These are phyloP conservation scores for Chrysemys picta DNA, from an alignment of 2,113 vertebrate genomes.

Conservation along the genomic window DNA sequence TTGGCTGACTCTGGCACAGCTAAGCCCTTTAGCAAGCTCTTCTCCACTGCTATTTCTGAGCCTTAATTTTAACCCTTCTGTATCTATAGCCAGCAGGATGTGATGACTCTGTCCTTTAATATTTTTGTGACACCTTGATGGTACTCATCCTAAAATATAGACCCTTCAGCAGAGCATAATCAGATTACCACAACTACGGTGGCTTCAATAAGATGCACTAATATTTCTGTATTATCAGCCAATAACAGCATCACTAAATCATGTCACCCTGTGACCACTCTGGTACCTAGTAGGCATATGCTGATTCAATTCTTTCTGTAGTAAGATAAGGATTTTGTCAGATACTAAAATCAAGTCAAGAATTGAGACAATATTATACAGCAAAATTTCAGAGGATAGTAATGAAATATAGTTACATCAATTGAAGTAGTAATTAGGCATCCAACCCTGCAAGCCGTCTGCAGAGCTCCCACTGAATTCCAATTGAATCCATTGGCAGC, in stretches of 20 bases:
- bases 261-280: not conserved
- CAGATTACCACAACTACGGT: not conserved
- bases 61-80: not conserved
- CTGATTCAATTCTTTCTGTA: not conserved
- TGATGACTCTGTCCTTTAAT: not conserved
- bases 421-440: constrained; percentile 1
- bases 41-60: not conserved
- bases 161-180: constrained; percentile 22
- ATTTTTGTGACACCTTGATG: not conserved
- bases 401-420: constrained; percentile 37
- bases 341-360: not conserved
- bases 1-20: not conserved
- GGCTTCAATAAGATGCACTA: constrained; percentile 5
- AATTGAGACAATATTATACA: not conserved
- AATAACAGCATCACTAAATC: not conserved
- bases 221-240: not conserved
- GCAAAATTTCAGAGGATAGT: not conserved
- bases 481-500: not conserved
- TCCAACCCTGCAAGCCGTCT: not conserved
- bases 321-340: not conserved
- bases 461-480: not conserved
- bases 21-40: not conserved
- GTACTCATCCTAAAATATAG: not conserved
- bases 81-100: not conserved
- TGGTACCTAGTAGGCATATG: not conserved